These are phyloP conservation scores for Neodontobutis hainanensis DNA, from an alignment of 2,113 vertebrate genomes.

Conservation along the genomic window DNA sequence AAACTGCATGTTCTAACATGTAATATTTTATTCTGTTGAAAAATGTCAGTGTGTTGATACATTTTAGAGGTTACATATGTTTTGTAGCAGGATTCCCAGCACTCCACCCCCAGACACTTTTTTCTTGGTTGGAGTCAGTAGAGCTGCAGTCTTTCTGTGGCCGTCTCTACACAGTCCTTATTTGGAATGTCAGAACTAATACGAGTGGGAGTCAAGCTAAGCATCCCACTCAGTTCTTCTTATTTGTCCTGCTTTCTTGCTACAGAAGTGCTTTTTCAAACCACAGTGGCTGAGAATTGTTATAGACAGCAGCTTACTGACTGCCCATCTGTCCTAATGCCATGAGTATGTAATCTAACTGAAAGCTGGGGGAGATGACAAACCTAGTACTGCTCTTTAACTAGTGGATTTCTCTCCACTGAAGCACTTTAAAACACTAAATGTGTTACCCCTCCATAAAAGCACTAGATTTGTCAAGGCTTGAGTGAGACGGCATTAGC, in stretches of 20 bases:
- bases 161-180: constrained; percentile 70
- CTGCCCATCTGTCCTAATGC: constrained; percentile 41
- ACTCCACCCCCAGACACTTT: constrained; percentile 29
- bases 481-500: constrained; percentile 71
- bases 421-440: constrained; percentile 62
- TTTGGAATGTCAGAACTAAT: constrained; percentile 78
- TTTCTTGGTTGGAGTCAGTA: constrained; percentile 59
- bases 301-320: constrained; percentile 51
- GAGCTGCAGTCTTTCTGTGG: constrained; percentile 64
- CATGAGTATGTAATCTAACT: constrained; percentile 43
- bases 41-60: constrained; percentile 70
- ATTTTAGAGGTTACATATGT: constrained; percentile 71
- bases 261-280: constrained; percentile 46
- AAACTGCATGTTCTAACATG: constrained; percentile 27
- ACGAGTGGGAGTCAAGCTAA: constrained; percentile 72
- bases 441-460: constrained; percentile 64
- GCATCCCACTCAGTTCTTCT: constrained; percentile 65
- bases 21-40: constrained; percentile 63
- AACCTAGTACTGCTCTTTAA: constrained; percentile 56
- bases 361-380: constrained; percentile 52
- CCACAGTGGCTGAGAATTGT: constrained; percentile 37
- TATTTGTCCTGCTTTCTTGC: constrained; percentile 55
- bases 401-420: constrained; percentile 46
- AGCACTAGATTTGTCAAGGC: constrained; percentile 66
- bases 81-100: constrained; percentile 55